Percentiles rank a stretch among this genome's conserved stretches.
Conservation (phyloP, 2,888 invertebrate genomes). For the Cataglyphis altisquamis region DNA sequence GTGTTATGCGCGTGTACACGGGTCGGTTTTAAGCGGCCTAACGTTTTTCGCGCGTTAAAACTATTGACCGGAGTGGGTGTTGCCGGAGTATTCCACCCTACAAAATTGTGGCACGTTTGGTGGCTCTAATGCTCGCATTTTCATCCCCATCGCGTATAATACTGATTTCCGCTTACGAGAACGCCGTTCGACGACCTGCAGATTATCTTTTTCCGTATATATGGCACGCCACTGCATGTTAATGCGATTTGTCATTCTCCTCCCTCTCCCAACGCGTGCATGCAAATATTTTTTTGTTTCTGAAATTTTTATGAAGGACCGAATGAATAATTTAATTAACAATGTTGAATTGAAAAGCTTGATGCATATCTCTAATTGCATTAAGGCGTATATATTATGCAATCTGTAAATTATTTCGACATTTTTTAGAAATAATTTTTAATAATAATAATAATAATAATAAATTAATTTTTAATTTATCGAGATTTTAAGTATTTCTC, state of each 20-base stretch:
- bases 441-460: not conserved
- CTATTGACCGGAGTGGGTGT: conserved; percentile 45
- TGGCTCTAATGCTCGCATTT: conserved; percentile 49
- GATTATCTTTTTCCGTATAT: conserved; percentile 41
- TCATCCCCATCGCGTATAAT: conserved; percentile 40
- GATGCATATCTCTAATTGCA: not conserved
- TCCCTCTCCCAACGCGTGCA: not conserved
- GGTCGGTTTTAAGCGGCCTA: conserved; percentile 60
- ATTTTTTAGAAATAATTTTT: not conserved
- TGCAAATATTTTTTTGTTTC: not conserved
- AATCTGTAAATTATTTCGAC: not conserved
- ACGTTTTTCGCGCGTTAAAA: conserved; percentile 50
- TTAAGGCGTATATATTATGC: not conserved
- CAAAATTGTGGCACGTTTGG: conserved; percentile 54
- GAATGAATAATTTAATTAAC: not conserved
- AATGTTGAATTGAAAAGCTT: not conserved
- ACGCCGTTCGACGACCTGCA: conserved; percentile 40
- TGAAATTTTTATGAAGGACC: not conserved
- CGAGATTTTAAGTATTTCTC: not conserved
- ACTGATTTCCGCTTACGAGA: conserved; percentile 38
- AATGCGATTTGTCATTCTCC: conserved; percentile 36
- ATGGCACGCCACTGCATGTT: conserved; percentile 18
- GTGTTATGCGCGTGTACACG: conserved; percentile 24
- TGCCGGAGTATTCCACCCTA: not conserved
- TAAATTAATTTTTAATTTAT: not conserved